These are phyloP conservation scores for Limnodromus scolopaceus DNA, from an alignment of 2,797 vertebrate species.

Conservation along the genomic window DNA sequence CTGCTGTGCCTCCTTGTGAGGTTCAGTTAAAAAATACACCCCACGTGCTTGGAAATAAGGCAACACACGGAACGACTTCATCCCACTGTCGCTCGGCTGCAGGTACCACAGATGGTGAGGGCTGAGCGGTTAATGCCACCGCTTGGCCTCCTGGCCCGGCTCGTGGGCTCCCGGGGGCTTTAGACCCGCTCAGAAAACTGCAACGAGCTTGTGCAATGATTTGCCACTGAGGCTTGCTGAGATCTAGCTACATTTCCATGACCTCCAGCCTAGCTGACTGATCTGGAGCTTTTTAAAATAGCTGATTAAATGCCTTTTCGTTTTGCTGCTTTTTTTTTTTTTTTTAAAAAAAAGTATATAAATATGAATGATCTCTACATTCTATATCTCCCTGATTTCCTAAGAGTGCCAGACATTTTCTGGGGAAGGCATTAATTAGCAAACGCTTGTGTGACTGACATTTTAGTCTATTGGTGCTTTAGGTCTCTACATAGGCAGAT, in stretches of 20 bases:
- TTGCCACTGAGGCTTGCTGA: neutral
- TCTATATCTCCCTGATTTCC: neutral
- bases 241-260: neutral
- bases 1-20: neutral
- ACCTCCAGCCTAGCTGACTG: neutral
- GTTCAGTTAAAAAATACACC: neutral
- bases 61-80: neutral
- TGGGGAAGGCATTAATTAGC: conserved; percentile 10
- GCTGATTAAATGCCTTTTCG: neutral
- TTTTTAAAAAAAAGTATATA: neutral
- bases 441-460: neutral
- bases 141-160: conserved; percentile 4
- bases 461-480: neutral
- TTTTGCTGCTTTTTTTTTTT: neutral
- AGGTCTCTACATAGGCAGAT: neutral
- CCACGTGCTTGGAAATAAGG: neutral
- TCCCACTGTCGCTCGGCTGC: neutral
- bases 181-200: neutral
- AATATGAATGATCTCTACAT: conserved; percentile 4
- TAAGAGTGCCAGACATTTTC: conserved; percentile 7
- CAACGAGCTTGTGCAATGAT: neutral
- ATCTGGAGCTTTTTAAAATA: conserved; percentile 4
- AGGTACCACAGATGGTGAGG: neutral
- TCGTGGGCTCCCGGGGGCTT: neutral
- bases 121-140: neutral